Evolutionary conservation across 92 coral and sea anemone genomes (phyloP), one percentile per base, ranked within the genome.

Genomic region (Heteractis magnifica): DNA sequence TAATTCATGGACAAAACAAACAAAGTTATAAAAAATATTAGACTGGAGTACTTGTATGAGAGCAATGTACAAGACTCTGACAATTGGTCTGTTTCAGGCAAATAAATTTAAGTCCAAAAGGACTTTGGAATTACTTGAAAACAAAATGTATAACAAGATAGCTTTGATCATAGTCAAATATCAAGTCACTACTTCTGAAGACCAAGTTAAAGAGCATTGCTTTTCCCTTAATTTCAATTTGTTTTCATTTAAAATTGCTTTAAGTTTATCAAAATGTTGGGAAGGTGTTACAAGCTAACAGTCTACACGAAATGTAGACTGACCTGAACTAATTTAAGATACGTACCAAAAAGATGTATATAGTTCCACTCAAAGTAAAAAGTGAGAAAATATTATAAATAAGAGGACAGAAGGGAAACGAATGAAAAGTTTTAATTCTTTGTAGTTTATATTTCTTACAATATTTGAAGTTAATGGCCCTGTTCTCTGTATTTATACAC

Each of bases 331-430:
- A 23, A 18, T 62, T 62, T 62, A 18, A 4, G 6, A 62, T 23
- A 62, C n/a, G 70, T 56, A 56, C 16, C 16, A 12, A 8, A 26
- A 12, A 4, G n/a, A 3, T 58, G 64, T 62, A 62, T 62, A 62
- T 62, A 18, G 70, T 4, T n/a, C 26, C 26, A 18, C 70, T 34
- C 1, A 18, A 62, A 62, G 70, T 18, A 62, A 62, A 34, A 62
- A 62, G 70, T 62, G 70, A 62, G n/a, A 62, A 62, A 62, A 62
- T 62, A 59, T 59, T 59, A 62, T 62, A 21, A 62, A 62, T 62
- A 62, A 62, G 70, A 62, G 70, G 23, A 62, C 70, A 9, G 26
- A 62, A 62, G 70, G 70, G 70, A 62, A 62, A 18, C 8, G 26
- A n/a, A 62, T 18, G 20, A 62, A 23, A 16, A 9, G 6, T 5